Percentiles rank a stretch among this genome's conserved stretches.
Conservation (phyloP, 2,113 vertebrate species). For the Megaleporinus macrocephalus region DNA sequence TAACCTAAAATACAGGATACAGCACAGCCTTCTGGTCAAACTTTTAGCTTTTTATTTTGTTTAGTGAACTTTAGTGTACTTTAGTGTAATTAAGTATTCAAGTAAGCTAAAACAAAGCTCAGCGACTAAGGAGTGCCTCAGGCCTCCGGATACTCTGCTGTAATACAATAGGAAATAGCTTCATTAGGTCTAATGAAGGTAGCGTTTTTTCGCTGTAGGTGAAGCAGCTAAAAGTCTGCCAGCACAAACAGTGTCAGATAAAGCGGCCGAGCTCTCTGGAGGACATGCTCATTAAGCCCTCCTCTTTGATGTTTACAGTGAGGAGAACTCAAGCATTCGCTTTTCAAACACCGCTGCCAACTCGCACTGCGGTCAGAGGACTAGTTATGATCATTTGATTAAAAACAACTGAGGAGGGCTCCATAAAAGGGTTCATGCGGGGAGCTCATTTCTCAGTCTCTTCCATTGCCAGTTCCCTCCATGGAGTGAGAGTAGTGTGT, state of each 20-base stretch:
- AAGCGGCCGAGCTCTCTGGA: constrained; percentile 19
- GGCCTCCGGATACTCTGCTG: constrained; percentile 11
- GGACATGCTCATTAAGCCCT: constrained; percentile 24
- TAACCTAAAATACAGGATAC: too few relatives aligned
- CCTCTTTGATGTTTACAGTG: constrained; percentile 26
- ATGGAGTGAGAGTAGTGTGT: background rate
- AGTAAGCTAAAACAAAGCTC: background rate
- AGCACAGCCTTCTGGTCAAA: too few relatives aligned
- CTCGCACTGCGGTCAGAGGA: background rate
- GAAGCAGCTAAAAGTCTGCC: constrained; percentile 23
- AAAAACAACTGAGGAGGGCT: background rate
- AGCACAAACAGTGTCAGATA: constrained; percentile 32
- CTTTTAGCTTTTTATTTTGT: too few relatives aligned
- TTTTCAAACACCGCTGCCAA: constrained; percentile 20
- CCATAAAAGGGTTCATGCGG: background rate
- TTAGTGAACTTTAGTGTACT: too few relatives aligned
- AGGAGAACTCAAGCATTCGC: constrained; percentile 22
- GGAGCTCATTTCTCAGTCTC: background rate
- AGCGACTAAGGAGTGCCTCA: background rate
- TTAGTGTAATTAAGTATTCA: too few relatives aligned
- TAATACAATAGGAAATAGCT: constrained; percentile 39
- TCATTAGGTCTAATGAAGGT: constrained; percentile 37
- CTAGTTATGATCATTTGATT: background rate
- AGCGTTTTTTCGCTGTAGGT: constrained; percentile 37
- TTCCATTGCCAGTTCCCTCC: background rate